Percentiles rank a stretch among this genome's conserved stretches.
These are phyloP conservation scores for Tetramorium simillimum DNA, from an alignment of 1,140 invertebrate genomes.

Conservation along the genomic window DNA sequence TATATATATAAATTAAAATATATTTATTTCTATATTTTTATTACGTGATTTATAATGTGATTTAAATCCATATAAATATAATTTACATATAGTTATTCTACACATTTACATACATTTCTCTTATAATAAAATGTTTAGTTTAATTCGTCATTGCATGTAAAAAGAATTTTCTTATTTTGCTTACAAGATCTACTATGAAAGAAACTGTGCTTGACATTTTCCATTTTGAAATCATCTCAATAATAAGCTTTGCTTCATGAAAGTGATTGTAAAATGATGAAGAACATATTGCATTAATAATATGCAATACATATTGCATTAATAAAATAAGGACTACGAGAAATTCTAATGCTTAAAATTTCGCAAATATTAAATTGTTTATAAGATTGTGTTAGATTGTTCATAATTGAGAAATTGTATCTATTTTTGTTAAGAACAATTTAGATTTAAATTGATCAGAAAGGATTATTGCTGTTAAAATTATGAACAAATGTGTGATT, in stretches of 20 bases:
- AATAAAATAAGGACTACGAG: not conserved
- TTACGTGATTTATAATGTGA: not conserved
- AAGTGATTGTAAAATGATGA: not conserved
- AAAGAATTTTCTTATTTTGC: not conserved
- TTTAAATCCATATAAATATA: not conserved
- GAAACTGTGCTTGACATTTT: slow-evolving; percentile 20
- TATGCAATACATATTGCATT: not conserved
- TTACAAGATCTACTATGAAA: not conserved
- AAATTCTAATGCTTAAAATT: not conserved
- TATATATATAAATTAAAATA: not conserved
- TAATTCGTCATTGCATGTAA: not conserved
- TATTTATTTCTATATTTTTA: not conserved
- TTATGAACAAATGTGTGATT: not conserved
- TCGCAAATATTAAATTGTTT: not conserved
- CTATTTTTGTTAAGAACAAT: not conserved
- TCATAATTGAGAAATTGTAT: not conserved
- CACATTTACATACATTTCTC: not conserved
- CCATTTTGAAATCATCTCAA: not conserved
- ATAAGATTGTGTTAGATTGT: not conserved
- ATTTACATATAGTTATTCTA: not conserved
- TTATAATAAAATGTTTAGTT: not conserved
- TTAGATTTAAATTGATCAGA: not conserved
- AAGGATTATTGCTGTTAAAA: not conserved
- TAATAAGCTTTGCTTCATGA: not conserved
- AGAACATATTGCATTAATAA: not conserved